These are phyloP conservation scores for Pomacea canaliculata DNA, from an alignment of 2,888 invertebrate species.

Conservation along the genomic window DNA sequence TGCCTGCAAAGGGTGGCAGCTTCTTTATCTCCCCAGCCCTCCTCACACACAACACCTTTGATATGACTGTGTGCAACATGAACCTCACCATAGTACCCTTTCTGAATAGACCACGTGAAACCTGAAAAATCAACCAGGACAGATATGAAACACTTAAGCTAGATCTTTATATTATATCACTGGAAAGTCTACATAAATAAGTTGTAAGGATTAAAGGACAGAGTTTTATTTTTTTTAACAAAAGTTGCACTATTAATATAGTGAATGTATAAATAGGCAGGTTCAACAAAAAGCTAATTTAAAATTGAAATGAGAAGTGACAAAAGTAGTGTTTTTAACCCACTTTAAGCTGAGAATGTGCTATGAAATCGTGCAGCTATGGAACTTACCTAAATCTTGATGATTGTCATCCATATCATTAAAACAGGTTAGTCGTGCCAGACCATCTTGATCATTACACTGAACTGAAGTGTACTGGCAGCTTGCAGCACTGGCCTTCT, in stretches of 20 bases:
- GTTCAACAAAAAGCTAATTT: no score
- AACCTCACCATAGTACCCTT: constrained; percentile 44
- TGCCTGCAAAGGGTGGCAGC: constrained; percentile 51
- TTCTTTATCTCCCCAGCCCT: constrained; percentile 52
- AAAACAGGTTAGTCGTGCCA: constrained; percentile 48
- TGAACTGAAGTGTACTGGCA: constrained; percentile 37
- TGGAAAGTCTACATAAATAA: no score
- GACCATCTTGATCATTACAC: constrained; percentile 37
- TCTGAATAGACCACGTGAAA: constrained; percentile 36
- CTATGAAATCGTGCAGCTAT: no score
- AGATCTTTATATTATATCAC: no score
- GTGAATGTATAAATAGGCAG: no score
- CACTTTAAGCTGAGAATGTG: no score
- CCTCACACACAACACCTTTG: constrained; percentile 49
- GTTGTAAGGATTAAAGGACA: no score
- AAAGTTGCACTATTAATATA: no score
- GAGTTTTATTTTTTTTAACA: no score
- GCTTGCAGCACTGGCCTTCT: constrained; percentile 33
- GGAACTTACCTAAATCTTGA: not conserved
- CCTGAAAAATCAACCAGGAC: constrained; percentile 32
- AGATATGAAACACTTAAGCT: no score
- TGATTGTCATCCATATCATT: constrained; percentile 2
- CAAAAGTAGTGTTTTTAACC: no score
- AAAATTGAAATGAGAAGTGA: no score
- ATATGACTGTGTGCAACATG: constrained; percentile 43